phyloP scores from a whole-genome alignment of 2,888 invertebrate genomes.

The Xylota sylvarum region DNA sequence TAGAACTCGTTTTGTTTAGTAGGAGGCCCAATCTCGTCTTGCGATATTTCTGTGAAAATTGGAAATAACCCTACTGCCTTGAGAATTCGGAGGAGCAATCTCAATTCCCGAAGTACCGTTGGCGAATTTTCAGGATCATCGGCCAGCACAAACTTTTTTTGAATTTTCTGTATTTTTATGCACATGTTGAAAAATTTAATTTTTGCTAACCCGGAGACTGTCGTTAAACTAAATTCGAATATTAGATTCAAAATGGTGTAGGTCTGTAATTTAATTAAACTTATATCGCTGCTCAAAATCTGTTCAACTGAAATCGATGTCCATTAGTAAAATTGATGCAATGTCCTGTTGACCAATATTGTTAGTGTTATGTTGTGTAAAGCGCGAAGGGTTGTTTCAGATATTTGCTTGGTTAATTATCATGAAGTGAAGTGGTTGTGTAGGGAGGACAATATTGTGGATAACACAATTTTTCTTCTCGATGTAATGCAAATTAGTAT shows the following conservation, averaged over 20 bases:
- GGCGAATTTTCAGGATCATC: slow-evolving; percentile 10
- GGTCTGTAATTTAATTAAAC: slow-evolving; percentile 50
- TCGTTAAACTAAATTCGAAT: slow-evolving; percentile 22
- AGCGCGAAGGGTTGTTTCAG: not conserved
- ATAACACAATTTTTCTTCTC: too few relatives aligned
- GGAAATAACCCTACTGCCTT: slow-evolving; percentile 82
- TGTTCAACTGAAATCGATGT: slow-evolving; percentile 19
- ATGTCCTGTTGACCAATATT: not conserved
- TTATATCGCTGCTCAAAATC: slow-evolving; percentile 53
- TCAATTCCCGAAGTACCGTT: slow-evolving; percentile 78
- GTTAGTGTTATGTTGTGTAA: not conserved
- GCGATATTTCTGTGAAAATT: slow-evolving; percentile 80
- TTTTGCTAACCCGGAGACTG: not conserved
- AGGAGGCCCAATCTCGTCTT: slow-evolving; percentile 81
- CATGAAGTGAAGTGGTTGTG: too few relatives aligned
- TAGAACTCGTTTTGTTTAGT: slow-evolving; percentile 80
- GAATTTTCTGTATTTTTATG: slow-evolving; percentile 38
- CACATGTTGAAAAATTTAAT: slow-evolving; percentile 48
- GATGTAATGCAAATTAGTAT: too few relatives aligned
- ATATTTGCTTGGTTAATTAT: not conserved
- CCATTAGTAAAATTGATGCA: slow-evolving; percentile 64
- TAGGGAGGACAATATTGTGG: not conserved
- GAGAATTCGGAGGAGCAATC: slow-evolving; percentile 79
- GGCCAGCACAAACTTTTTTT: slow-evolving; percentile 26
- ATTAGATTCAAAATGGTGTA: not conserved